A percentile compares a stretch with the other conserved stretches of the same genome.
phyloP scores from a whole-genome alignment of 2,888 invertebrate genomes.

The Gymnosoma rotundatum region DNA sequence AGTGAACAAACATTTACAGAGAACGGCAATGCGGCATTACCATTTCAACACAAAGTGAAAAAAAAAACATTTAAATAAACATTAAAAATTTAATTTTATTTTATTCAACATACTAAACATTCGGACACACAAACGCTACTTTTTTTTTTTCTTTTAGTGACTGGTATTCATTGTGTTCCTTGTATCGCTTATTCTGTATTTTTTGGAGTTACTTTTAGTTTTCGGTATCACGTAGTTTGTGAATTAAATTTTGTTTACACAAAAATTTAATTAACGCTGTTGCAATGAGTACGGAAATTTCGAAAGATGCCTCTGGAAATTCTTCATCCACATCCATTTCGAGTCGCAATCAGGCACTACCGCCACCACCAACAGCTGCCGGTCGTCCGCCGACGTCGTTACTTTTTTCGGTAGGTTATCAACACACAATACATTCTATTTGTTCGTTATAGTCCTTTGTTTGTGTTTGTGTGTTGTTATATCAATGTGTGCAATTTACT shows the following conservation, averaged over 20 bases:
- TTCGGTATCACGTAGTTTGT: constrained; percentile 49
- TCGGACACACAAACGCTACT: constrained; percentile 11
- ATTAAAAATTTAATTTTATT: constrained; percentile 21
- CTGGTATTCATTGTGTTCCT: constrained; percentile 7
- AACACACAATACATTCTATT: constrained; percentile 37
- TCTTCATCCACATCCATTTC: constrained; percentile 39
- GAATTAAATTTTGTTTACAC: constrained; percentile 45
- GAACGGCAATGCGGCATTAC: not conserved
- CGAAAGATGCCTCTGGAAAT: constrained; percentile 63
- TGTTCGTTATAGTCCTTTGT: constrained; percentile 4
- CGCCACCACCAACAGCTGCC: constrained; percentile 78
- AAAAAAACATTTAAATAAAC: constrained; percentile 29
- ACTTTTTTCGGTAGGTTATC: constrained; percentile 76
- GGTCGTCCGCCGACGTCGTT: constrained; percentile 78
- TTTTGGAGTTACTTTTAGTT: constrained; percentile 27
- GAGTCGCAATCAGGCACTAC: constrained; percentile 62
- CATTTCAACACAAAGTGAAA: not conserved
- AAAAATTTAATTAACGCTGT: constrained; percentile 66
- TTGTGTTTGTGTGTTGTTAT: not conserved
- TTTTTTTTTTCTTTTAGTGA: not conserved
- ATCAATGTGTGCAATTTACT: not conserved
- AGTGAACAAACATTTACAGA: constrained; percentile 3
- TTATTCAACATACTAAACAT: constrained; percentile 25
- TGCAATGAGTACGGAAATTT: constrained; percentile 71
- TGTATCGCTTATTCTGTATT: not conserved